These are phyloP conservation scores for Synergus umbraculus DNA, from an alignment of 2,888 invertebrate genomes.

Conservation along the genomic window DNA sequence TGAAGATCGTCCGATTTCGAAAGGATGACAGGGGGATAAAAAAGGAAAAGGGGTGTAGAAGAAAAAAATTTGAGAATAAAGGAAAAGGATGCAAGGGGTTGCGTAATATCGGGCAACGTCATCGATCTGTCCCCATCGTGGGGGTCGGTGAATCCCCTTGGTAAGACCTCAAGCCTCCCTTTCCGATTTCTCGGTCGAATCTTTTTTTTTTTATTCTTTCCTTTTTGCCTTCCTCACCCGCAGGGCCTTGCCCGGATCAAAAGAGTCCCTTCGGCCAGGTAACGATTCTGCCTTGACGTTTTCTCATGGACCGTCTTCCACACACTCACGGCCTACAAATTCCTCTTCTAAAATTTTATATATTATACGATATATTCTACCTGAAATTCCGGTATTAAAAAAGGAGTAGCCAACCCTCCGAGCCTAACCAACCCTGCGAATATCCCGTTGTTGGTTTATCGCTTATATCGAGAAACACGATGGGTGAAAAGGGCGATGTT, in stretches of 20 bases:
- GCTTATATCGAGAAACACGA: slow-evolving; percentile 47
- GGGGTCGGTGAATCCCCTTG: slow-evolving; percentile 58
- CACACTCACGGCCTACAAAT: slow-evolving; percentile 36
- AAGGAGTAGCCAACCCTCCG: slow-evolving; percentile 46
- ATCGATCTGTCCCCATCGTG: slow-evolving; percentile 64
- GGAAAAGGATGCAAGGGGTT: slow-evolving; percentile 68
- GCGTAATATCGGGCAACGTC: slow-evolving; percentile 67
- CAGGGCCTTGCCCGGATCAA: slow-evolving; percentile 59
- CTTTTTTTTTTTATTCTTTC: slow-evolving; percentile 59
- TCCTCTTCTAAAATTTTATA: slow-evolving; percentile 25
- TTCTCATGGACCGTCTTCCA: slow-evolving; percentile 66
- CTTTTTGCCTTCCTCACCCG: slow-evolving; percentile 58
- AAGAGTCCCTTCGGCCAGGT: slow-evolving; percentile 63
- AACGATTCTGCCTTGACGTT: slow-evolving; percentile 64
- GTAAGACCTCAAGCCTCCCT: slow-evolving; percentile 65
- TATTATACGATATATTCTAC: slow-evolving; percentile 25
- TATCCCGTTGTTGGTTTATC: slow-evolving; percentile 49
- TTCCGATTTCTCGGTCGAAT: slow-evolving; percentile 61
- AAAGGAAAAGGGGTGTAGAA: slow-evolving; percentile 31
- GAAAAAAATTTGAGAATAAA: slow-evolving; percentile 44
- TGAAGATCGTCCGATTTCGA: slow-evolving; percentile 26
- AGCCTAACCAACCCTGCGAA: slow-evolving; percentile 39
- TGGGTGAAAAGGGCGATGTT: slow-evolving; percentile 38
- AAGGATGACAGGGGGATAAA: slow-evolving; percentile 28
- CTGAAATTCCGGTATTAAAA: slow-evolving; percentile 47